Percentiles rank a stretch among this genome's conserved stretches.
Evolutionary conservation across 1,140 invertebrate genomes (phyloP).

Genomic region (Argopecten irradians): DNA sequence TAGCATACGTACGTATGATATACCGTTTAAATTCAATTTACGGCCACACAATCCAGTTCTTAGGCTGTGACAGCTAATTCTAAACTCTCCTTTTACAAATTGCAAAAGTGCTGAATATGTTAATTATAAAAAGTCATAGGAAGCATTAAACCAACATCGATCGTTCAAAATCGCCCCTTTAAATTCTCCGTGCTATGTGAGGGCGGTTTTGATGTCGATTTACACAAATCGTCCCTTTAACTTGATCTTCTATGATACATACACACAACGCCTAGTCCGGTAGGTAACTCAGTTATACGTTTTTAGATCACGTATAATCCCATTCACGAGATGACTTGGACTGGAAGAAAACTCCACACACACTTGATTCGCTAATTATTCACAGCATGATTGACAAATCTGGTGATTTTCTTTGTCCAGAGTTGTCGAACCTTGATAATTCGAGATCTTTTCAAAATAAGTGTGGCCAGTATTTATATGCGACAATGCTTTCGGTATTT

Average conservation of each 20-base stretch:
- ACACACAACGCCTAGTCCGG: neutral
- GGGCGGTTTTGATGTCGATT: neutral
- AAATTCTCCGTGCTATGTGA: neutral
- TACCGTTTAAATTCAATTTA: no score
- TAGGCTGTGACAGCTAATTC: no score
- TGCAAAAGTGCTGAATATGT: no score
- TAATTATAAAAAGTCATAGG: no score
- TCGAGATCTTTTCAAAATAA: no score
- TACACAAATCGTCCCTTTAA: neutral
- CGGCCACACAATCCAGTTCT: no score
- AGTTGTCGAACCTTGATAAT: conserved; percentile 9
- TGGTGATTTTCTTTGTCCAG: neutral
- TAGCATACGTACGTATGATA: no score
- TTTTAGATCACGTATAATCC: neutral
- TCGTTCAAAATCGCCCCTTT: neutral
- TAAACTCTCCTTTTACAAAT: neutral
- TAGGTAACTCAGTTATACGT: neutral
- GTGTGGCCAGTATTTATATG: no score
- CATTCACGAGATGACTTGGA: neutral
- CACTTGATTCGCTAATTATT: neutral
- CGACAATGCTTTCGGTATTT: no score
- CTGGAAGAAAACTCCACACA: neutral
- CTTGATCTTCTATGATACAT: neutral
- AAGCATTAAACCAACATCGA: neutral
- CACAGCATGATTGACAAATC: neutral